These are phyloP conservation scores for Pocillopora damicornis DNA, from an alignment of 64 coral and sea anemone genomes.

Conservation along the genomic window DNA sequence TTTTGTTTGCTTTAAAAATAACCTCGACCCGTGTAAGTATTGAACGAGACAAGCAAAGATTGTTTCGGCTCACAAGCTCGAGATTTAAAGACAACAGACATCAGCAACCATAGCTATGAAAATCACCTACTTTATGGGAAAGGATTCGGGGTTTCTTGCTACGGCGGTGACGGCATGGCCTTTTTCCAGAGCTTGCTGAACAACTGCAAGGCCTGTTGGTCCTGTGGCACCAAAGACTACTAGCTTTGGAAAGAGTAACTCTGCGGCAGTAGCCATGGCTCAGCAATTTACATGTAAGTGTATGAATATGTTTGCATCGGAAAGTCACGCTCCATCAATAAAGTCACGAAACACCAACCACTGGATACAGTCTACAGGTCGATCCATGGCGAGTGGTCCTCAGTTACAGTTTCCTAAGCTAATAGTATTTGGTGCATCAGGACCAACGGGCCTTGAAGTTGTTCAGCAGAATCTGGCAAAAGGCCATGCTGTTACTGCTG, in stretches of 20 bases:
- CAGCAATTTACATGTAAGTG: too few species aligned
- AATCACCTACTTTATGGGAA: conserved; percentile 43
- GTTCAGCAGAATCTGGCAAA: conserved; percentile 57
- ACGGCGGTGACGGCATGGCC: conserved; percentile 73
- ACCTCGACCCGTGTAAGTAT: too few species aligned
- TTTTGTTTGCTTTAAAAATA: too few species aligned
- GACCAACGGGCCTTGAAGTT: conserved; percentile 52
- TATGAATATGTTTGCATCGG: too few species aligned
- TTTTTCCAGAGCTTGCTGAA: conserved; percentile 64
- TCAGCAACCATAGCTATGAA: too few species aligned
- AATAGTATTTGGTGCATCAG: conserved; percentile 69
- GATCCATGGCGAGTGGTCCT: not conserved
- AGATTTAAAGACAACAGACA: too few species aligned
- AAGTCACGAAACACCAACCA: too few species aligned
- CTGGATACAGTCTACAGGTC: not conserved
- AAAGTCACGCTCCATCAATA: too few species aligned
- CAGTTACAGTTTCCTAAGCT: conserved; percentile 14
- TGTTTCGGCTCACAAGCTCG: too few species aligned
- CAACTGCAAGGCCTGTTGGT: conserved; percentile 47
- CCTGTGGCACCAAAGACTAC: conserved; percentile 75
- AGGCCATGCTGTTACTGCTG: conserved; percentile 71
- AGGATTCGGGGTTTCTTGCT: conserved; percentile 59
- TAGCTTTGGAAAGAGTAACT: conserved; percentile 25
- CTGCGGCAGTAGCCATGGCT: not conserved
- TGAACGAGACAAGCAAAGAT: too few species aligned